A percentile compares a stretch with the other conserved stretches of the same genome.
These are phyloP conservation scores for Lutjanus erythropterus DNA, from an alignment of 2,113 vertebrate species.

Conservation along the genomic window DNA sequence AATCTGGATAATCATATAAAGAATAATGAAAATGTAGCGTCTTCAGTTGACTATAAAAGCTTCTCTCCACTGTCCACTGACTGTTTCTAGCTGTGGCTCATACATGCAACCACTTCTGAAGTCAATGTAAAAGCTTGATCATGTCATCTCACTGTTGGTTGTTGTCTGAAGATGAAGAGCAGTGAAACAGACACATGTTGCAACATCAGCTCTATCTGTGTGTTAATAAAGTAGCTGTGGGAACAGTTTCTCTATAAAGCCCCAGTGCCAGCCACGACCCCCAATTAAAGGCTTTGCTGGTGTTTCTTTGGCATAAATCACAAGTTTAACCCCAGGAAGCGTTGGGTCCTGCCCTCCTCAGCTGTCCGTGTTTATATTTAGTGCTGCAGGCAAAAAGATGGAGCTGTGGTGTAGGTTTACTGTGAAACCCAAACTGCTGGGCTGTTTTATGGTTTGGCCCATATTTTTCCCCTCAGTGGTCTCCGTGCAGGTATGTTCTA, in stretches of 20 bases:
- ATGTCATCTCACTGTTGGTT: not conserved
- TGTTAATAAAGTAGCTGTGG: conserved; percentile 44
- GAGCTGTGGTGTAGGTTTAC: conserved; percentile 63
- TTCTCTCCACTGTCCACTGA: not conserved
- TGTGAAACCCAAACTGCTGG: conserved; percentile 62
- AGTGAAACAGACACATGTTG: not conserved
- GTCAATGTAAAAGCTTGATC: not conserved
- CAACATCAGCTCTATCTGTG: conserved; percentile 25
- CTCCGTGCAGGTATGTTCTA: conserved; percentile 10
- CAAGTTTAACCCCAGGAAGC: conserved; percentile 67
- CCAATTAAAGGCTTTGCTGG: conserved; percentile 69
- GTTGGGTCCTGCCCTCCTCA: conserved; percentile 69
- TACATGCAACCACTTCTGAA: not conserved
- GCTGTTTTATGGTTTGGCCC: conserved; percentile 38
- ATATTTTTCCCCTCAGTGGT: conserved; percentile 20
- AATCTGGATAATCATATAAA: not conserved
- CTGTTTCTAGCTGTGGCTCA: not conserved
- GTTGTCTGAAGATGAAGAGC: not conserved
- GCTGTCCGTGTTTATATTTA: conserved; percentile 85
- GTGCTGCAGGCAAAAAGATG: conserved; percentile 63
- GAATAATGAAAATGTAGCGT: not conserved
- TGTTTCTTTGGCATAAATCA: conserved; percentile 75
- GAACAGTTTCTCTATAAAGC: conserved; percentile 63
- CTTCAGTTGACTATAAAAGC: not conserved
- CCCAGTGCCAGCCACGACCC: conserved; percentile 42